Evolutionary conservation across 2,888 invertebrate genomes (phyloP).

Genomic region (Caenorhabditis virilis): DNA sequence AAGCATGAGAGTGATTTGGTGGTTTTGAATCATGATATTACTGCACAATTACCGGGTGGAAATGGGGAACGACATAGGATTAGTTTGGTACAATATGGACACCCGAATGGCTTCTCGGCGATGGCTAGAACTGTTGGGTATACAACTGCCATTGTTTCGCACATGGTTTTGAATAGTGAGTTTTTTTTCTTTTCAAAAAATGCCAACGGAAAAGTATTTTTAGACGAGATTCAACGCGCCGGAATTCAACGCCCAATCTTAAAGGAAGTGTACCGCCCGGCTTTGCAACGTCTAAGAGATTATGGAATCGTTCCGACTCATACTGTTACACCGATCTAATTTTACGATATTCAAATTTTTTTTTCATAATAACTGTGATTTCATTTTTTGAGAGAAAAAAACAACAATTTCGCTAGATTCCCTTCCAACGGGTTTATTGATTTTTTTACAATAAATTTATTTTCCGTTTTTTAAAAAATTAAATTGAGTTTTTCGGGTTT

Average conservation of each 20-base stretch:
- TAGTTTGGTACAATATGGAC: constrained; percentile 85
- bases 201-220: constrained; percentile 39
- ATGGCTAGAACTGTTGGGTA: constrained; percentile 93
- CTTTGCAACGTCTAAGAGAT: constrained; percentile 81
- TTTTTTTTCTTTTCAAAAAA: not conserved
- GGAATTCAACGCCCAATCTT: constrained; percentile 91
- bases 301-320: constrained; percentile 63
- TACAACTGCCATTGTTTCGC: constrained; percentile 91
- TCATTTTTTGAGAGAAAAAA: not conserved
- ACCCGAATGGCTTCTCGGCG: constrained; percentile 79
- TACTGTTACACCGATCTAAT: constrained; percentile 43
- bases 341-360: not conserved
- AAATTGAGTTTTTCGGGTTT: not conserved
- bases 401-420: not conserved
- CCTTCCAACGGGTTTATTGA: not conserved
- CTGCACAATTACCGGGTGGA: constrained; percentile 85
- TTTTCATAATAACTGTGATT: no score
- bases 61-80: constrained; percentile 79
- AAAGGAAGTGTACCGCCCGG: constrained; percentile 86
- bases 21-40: constrained; percentile 88
- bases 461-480: not conserved
- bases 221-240: constrained; percentile 92
- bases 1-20: constrained; percentile 88
- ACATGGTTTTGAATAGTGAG: constrained; percentile 94
- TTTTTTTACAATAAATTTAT: not conserved